phyloP scores from a whole-genome alignment of 2,888 invertebrate genomes.

The Archaeoteleia sp. region DNA sequence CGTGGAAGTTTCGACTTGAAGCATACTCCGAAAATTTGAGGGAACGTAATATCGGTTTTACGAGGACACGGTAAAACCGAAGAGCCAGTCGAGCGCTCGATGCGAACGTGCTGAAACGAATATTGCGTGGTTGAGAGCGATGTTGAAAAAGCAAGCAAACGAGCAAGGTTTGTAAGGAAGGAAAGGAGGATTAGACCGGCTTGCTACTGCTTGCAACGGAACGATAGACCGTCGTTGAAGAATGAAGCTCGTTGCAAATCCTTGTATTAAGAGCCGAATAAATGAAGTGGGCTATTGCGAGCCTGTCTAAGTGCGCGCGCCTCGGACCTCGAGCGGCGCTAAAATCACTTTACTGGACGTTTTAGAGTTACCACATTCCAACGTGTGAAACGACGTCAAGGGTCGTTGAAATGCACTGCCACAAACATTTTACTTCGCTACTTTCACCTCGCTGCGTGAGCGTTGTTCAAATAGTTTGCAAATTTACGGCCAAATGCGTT shows the following conservation, averaged over 20 bases:
- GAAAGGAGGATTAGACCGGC: too few relatives aligned
- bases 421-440: constrained; percentile 51
- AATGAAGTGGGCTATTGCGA: constrained; percentile 9
- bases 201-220: too few relatives aligned
- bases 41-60: constrained; percentile 67
- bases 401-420: constrained; percentile 49
- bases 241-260: constrained; percentile 4
- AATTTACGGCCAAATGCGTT: constrained; percentile 24
- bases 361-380: constrained; percentile 38
- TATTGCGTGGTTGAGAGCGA: constrained; percentile 45
- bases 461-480: constrained; percentile 49
- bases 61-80: constrained; percentile 65
- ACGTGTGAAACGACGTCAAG: constrained; percentile 40
- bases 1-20: constrained; percentile 42
- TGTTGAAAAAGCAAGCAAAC: constrained; percentile 38
- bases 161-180: constrained; percentile 17
- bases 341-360: constrained; percentile 45
- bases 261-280: constrained; percentile 8
- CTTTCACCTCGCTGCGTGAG: constrained; percentile 34
- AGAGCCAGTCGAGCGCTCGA: constrained; percentile 64
- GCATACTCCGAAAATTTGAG: constrained; percentile 60
- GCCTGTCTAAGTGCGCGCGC: constrained; percentile 9
- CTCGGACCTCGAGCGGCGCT: constrained; percentile 18
- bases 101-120: constrained; percentile 61
- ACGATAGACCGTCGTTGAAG: too few relatives aligned